Evolutionary conservation across 2,797 vertebrate genomes (phyloP), one percentile per base, ranked within the genome.

Genomic region (Nannoperca australis): DNA sequence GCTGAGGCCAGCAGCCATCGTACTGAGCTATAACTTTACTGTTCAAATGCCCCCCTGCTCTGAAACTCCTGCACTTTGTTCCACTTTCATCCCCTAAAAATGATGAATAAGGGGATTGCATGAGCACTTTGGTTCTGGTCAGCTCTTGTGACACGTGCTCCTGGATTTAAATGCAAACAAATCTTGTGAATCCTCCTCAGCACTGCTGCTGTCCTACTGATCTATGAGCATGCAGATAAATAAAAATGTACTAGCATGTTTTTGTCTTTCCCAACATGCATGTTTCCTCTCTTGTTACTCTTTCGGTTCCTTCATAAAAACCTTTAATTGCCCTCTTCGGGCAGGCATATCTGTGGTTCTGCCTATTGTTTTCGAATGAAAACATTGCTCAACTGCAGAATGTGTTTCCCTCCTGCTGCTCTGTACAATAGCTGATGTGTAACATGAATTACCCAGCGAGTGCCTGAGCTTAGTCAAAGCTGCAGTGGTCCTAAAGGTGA

Each of bases 351-450:
- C 78, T 87, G 82, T 70, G 84, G 85, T 81, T 83, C 59, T 73
- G 83, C 53, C 85, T 79, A 73, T 93, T 94, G 91, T 88, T 91
- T 85, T 88, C 54, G 20, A 63, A 70, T 76, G 54, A 89, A 84
- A 88, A 79, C 77, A 85, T 82, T 81, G 70, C 85, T 87, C 69
- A 79, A 73, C 81, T 83, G 67, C 84, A 87, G 70, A 83, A 81
- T 74, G 56, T 61, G 78, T 78, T 90, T 88, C 73, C 77, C 83
- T 81, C 87, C 76, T 77, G 77, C 78, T 84, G 83, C 71, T 81
- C 51, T 36, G 72, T 54, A 92, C 76, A 89, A 82, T 70, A 50
- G 74, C 66, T 62, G 62, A 74, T 73, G 69, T 90, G 70, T 68
- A 77, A 65, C 71, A 59, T 74, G 47, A 85, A 64, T 84, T 86